Evolutionary conservation across 2,888 invertebrate species (phyloP).

Genomic region (Clepsis dumicolana): DNA sequence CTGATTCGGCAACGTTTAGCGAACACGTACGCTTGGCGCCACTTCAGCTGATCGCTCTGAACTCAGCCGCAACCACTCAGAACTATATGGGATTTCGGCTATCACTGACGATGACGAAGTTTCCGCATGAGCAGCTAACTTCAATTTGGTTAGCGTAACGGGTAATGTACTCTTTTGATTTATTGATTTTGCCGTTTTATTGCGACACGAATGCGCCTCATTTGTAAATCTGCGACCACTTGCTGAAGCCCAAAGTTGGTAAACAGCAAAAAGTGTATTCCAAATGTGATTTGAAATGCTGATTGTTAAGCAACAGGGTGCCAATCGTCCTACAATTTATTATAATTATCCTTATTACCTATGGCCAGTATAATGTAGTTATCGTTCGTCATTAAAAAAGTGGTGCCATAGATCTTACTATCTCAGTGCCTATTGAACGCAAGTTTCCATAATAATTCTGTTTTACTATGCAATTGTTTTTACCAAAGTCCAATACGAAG

Average conservation of each 20-base stretch:
- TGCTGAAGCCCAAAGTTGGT: conserved; percentile 9
- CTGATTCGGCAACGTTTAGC: conserved; percentile 50
- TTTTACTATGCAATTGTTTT: no score
- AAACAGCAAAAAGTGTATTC: conserved; percentile 18
- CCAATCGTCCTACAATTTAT: neutral
- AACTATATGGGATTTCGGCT: neutral
- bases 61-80: neutral
- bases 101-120: neutral
- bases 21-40: conserved; percentile 38
- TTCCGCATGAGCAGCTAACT: conserved; percentile 1
- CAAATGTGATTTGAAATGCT: conserved; percentile 19
- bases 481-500: no score
- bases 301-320: conserved; percentile 5
- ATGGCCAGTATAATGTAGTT: neutral
- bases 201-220: conserved; percentile 6
- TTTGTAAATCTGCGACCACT: conserved; percentile 22
- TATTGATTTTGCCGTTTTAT: conserved; percentile 25
- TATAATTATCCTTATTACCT: neutral
- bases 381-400: neutral
- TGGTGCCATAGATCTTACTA: neutral
- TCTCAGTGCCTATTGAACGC: no score
- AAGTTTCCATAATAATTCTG: no score
- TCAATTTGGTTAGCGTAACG: conserved; percentile 14
- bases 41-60: conserved; percentile 27
- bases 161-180: conserved; percentile 34